phyloP scores from a whole-genome alignment of 1,140 invertebrate species.

The Hylyphantes graminicola region DNA sequence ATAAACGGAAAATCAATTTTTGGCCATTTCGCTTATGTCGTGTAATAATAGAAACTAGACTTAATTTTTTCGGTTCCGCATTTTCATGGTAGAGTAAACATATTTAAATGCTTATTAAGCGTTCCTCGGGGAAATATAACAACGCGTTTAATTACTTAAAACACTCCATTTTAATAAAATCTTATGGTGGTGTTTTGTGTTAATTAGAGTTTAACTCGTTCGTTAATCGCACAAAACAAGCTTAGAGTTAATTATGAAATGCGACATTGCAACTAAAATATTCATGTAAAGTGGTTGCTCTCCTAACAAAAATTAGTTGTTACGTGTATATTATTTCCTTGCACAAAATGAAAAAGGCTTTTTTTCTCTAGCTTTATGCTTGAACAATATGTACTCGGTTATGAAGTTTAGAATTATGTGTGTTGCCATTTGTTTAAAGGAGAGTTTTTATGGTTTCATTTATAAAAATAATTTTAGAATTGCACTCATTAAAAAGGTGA shows the following conservation, averaged over 20 bases:
- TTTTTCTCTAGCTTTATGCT: no score
- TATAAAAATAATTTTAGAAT: no score
- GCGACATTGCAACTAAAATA: not conserved
- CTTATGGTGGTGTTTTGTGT: slow-evolving; percentile 28
- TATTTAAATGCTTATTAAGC: slow-evolving; percentile 44
- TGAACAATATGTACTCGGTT: no score
- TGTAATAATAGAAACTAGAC: slow-evolving; percentile 9
- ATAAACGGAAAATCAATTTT: slow-evolving; percentile 40
- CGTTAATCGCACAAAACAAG: slow-evolving; percentile 25
- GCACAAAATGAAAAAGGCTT: no score
- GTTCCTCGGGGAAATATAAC: slow-evolving; percentile 1
- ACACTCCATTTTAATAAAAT: slow-evolving; percentile 9
- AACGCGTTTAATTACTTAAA: slow-evolving; percentile 32
- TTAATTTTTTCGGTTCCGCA: slow-evolving; percentile 18
- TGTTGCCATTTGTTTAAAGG: no score
- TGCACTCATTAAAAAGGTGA: no score
- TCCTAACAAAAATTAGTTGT: no score
- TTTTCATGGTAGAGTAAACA: slow-evolving; percentile 26
- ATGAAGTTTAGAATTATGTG: no score
- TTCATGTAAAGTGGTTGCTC: not conserved
- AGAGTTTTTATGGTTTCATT: no score
- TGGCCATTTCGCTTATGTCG: slow-evolving; percentile 12
- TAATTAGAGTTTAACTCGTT: slow-evolving; percentile 23
- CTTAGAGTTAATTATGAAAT: slow-evolving; percentile 23
- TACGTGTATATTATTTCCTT: no score